Base-by-base conservation (phyloP, 92 coral and sea anemone genomes). In the Actinostola sp. region DNA sequence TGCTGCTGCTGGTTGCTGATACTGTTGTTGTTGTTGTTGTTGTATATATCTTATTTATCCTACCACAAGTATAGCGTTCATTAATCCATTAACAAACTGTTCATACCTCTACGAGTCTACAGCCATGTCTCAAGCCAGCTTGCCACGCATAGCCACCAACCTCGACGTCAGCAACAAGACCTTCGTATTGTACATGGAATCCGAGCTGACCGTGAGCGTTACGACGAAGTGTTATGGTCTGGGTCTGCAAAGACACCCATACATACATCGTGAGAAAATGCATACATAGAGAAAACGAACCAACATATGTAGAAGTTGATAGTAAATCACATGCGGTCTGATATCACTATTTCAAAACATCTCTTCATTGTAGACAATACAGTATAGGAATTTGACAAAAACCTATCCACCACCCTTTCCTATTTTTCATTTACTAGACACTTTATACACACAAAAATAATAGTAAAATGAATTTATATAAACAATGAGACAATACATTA, bases 151-250 rank as follows among this genome's bases (percentile, higher is more conserved):
- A 77, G 8, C 99, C 99, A 10, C 89, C 86, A 1, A 77, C 32
- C 39, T 95, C 99, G 10, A 95, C 99, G 32, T 95, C 99, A 11
- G 93, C 97, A 5, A 95, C 95, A 58, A 95, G 82, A 17, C 99
- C 99, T 63, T 92, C 99, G 54, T 89, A 92, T 68, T 91, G 99
- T 1, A 95, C 99, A 70, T 95, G 97, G 61, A 95, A 95, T 24
- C 99, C 99, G 24, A 95, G 81, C 74, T 95, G 99, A 8, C 99
- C 99, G 35, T 78, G 58, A 14, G 30, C 52, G 64, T 95, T 92
- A 15, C 99, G 89, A 26, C 99, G 89, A 21, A 95, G 72, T 11
- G 97, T 92, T 71, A 91, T 76, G 9, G 96, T 82, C 53, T 85
- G 92, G 24, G 99, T 95, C 99, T 95, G 83, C n/a, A 42, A 33